Conservation (phyloP, 23 tunicate genomes). For the Diplosoma virens region DNA sequence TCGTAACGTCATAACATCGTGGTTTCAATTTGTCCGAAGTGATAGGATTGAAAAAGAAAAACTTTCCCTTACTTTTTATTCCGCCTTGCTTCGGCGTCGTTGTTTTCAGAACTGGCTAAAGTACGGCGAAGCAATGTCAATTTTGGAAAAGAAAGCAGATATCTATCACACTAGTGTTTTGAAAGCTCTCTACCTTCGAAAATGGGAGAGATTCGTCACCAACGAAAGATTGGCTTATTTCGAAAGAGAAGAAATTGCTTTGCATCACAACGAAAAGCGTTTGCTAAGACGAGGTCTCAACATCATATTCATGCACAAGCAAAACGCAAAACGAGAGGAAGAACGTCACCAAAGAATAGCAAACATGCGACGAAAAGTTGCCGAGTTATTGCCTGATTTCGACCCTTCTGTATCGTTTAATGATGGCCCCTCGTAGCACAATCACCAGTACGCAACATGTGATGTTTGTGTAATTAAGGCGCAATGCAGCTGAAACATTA, state of each 20-base stretch:
- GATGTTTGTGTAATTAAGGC: too few relatives aligned
- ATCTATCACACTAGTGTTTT: slow-evolving; percentile 20
- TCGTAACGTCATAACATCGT: slow-evolving; percentile 16
- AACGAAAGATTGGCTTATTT: slow-evolving; percentile 45
- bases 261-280: slow-evolving; percentile 24
- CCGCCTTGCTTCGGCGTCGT: slow-evolving; percentile 12
- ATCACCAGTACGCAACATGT: too few relatives aligned
- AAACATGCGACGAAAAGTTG: slow-evolving; percentile 61
- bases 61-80: slow-evolving; percentile 13
- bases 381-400: slow-evolving; percentile 57
- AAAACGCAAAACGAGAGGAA: slow-evolving; percentile 18
- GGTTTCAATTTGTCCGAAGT: slow-evolving; percentile 14
- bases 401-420: slow-evolving; percentile 4
- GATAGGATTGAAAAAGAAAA: slow-evolving; percentile 14
- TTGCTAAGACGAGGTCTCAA: slow-evolving; percentile 36
- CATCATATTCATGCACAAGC: slow-evolving; percentile 27
- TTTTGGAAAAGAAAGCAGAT: slow-evolving; percentile 59
- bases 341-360: slow-evolving; percentile 29
- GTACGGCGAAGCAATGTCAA: slow-evolving; percentile 70
- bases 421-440: too few relatives aligned
- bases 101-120: slow-evolving; percentile 45
- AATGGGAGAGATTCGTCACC: slow-evolving; percentile 40
- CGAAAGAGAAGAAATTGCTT: slow-evolving; percentile 43
- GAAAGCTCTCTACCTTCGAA: neutral
- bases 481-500: too few relatives aligned